These are phyloP conservation scores for Corythucha ciliata DNA, from an alignment of 2,888 invertebrate species.

Conservation along the genomic window DNA sequence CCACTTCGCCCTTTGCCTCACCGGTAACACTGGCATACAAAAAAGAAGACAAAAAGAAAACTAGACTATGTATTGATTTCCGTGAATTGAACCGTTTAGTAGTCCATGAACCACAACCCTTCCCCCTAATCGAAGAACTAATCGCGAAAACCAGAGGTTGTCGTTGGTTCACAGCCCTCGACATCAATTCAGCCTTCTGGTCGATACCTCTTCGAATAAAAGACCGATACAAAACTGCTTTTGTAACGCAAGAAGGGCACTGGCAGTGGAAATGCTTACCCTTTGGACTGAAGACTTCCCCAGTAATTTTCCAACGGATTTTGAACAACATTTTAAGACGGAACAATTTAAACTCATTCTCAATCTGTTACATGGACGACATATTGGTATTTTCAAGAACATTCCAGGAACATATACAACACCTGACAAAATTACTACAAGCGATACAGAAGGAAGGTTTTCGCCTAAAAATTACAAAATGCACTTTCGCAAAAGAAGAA, in stretches of 20 bases:
- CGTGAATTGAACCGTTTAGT: background rate
- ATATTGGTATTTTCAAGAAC: conserved; percentile 10
- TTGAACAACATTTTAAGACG: conserved; percentile 1
- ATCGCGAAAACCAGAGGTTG: no score
- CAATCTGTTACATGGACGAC: conserved; percentile 16
- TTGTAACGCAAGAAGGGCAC: no score
- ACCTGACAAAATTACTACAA: background rate
- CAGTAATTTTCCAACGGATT: conserved; percentile 4
- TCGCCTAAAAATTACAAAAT: conserved; percentile 8
- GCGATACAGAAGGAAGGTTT: conserved; percentile 4
- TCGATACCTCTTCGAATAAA: no score
- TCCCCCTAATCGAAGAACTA: background rate
- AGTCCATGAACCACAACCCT: conserved; percentile 1
- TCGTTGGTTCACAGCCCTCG: no score
- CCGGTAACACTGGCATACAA: no score
- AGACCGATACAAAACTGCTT: no score
- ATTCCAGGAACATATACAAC: conserved; percentile 3
- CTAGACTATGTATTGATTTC: no score
- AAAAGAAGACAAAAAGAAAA: conserved; percentile 3
- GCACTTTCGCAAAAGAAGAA: conserved; percentile 5
- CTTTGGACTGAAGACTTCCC: no score
- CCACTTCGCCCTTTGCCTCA: no score
- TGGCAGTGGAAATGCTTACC: conserved; percentile 4
- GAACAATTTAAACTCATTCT: conserved; percentile 9
- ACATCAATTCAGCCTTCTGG: no score